phyloP scores from a whole-genome alignment of 2,113 vertebrate genomes.

The Cryptotis parvus region DNA sequence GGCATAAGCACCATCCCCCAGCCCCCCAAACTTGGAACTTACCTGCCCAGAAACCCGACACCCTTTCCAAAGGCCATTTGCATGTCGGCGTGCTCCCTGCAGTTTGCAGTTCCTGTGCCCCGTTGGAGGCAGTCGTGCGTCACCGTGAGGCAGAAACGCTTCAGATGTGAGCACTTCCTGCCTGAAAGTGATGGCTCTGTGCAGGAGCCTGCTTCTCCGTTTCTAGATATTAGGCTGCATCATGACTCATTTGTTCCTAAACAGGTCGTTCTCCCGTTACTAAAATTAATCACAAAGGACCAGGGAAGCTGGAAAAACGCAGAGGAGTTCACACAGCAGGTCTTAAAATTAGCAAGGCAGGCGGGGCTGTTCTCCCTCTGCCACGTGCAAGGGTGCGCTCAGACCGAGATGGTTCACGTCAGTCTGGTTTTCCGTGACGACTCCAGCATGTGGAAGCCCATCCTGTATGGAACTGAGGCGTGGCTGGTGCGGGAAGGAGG shows the following conservation, averaged over 20 bases:
- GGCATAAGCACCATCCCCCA: no score
- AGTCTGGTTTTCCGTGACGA: background rate
- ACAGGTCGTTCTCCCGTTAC: slow-evolving; percentile 56
- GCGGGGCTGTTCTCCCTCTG: slow-evolving; percentile 38
- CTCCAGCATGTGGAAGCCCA: no score
- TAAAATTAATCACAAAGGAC: slow-evolving; percentile 78
- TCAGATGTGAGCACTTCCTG: slow-evolving; percentile 59
- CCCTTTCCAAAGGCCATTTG: no score
- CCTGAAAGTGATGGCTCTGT: slow-evolving; percentile 58
- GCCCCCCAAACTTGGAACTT: no score
- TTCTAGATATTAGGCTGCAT: slow-evolving; percentile 75
- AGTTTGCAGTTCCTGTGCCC: background rate
- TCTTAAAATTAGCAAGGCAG: slow-evolving; percentile 70
- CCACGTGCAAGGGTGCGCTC: slow-evolving; percentile 40
- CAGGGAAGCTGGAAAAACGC: slow-evolving; percentile 58
- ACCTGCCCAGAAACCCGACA: no score
- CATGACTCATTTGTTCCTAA: slow-evolving; percentile 78
- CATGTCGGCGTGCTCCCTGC: background rate
- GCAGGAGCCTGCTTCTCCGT: slow-evolving; percentile 70
- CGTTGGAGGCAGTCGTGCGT: slow-evolving; percentile 25
- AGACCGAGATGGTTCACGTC: slow-evolving; percentile 47
- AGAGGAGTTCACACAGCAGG: slow-evolving; percentile 60
- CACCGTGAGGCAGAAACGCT: slow-evolving; percentile 40
- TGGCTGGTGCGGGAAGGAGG: no score
- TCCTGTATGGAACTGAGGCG: background rate